These are phyloP conservation scores for Mnemiopsis leidyi DNA, from an alignment of 37 sponge, comb jelly and placozoan species.

Conservation along the genomic window DNA sequence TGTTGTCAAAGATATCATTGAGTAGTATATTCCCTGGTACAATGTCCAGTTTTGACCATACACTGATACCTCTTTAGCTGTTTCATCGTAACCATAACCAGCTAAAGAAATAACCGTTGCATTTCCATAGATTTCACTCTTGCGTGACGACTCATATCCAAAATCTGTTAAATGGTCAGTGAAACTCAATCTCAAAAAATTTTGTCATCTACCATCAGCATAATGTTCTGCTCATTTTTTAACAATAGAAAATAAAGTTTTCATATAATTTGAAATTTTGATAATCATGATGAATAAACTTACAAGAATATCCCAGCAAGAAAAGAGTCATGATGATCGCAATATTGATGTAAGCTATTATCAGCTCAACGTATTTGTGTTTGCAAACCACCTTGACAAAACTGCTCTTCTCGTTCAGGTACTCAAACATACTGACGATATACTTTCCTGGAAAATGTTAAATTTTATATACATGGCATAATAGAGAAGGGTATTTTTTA, in stretches of 20 bases:
- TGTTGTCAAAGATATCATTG: constrained; percentile 55
- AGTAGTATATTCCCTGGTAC: neutral
- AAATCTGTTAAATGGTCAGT: neutral
- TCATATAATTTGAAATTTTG: too few relatives aligned
- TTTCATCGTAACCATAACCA: constrained; percentile 25
- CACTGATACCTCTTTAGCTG: neutral
- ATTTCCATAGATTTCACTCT: neutral
- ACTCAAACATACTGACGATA: constrained; percentile 61
- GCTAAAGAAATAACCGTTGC: constrained; percentile 49
- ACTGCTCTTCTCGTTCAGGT: constrained; percentile 29
- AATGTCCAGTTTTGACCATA: neutral
- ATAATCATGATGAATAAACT: too few relatives aligned
- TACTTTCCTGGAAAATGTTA: constrained; percentile 33
- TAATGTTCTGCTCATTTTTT: too few relatives aligned
- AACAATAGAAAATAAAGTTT: too few relatives aligned
- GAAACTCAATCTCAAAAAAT: too few relatives aligned
- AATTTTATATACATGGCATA: too few relatives aligned
- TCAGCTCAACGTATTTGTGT: constrained; percentile 8
- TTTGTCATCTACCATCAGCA: too few relatives aligned
- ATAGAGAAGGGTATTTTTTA: too few relatives aligned
- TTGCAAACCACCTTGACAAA: constrained; percentile 9
- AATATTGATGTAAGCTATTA: constrained; percentile 52
- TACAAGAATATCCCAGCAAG: constrained; percentile 44
- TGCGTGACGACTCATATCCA: neutral
- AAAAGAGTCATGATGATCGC: constrained; percentile 41